A percentile compares a stretch with the other conserved stretches of the same genome.
These are phyloP conservation scores for Synanthedon vespiformis DNA, from an alignment of 2,888 invertebrate species.

Conservation along the genomic window DNA sequence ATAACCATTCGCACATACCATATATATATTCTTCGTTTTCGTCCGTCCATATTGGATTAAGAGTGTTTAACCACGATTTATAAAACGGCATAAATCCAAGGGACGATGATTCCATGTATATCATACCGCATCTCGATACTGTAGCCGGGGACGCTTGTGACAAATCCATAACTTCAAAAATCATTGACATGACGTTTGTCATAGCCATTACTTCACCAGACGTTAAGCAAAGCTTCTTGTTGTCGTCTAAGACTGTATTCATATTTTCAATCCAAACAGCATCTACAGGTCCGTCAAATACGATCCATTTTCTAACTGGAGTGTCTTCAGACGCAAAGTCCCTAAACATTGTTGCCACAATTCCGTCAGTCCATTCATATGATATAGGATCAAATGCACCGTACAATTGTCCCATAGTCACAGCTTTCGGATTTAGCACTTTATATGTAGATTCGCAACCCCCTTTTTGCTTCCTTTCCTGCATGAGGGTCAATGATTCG, in stretches of 20 bases:
- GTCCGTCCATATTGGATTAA: conserved; percentile 74
- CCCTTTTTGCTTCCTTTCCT: conserved; percentile 67
- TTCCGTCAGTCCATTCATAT: conserved; percentile 92
- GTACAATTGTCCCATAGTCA: conserved; percentile 92
- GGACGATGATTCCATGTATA: conserved; percentile 87
- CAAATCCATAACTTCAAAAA: conserved; percentile 90
- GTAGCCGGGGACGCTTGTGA: conserved; percentile 89
- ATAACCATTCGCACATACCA: conserved; percentile 79
- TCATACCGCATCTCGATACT: conserved; percentile 91
- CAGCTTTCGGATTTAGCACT: conserved; percentile 92
- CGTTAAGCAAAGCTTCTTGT: conserved; percentile 87
- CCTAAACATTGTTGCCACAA: conserved; percentile 84
- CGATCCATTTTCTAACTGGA: conserved; percentile 87
- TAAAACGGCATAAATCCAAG: conserved; percentile 87
- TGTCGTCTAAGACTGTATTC: conserved; percentile 90
- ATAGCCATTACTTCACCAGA: conserved; percentile 90
- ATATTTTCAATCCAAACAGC: conserved; percentile 93
- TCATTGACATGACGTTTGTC: conserved; percentile 84
- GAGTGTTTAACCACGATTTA: conserved; percentile 81
- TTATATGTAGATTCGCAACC: conserved; percentile 77
- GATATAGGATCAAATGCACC: conserved; percentile 92
- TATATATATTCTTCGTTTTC: conserved; percentile 72
- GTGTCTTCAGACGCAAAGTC: conserved; percentile 80
- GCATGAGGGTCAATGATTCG: conserved; percentile 78
- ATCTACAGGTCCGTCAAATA: conserved; percentile 93